Evolutionary conservation across 2,888 invertebrate species (phyloP), one percentile per base, ranked within the genome.

Genomic region (Rhopalosiphum nymphaeae): DNA sequence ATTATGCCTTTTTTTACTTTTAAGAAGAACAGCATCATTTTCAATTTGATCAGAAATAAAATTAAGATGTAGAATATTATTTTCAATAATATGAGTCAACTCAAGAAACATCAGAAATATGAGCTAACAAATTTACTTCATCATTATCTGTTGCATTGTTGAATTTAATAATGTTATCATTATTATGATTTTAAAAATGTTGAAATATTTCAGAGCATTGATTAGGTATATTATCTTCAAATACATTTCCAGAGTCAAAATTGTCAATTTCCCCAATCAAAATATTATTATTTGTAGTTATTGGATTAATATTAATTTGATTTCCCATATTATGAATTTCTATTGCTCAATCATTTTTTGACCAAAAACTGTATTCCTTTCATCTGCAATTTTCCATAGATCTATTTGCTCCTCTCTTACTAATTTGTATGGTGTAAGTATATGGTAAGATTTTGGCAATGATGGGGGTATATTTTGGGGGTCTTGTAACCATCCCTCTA

Each of bases 231-330:
- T n/a, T 21, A 67, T 67, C 4, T 67, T 67, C n/a, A 67, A 67
- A 67, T 67, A 29, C 29, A 61, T 29, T 61, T 10, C 61, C 61
- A 0, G 3, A 29, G 21, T 67, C 61, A 67, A 0, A 67, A n/a
- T n/a, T 67, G n/a, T 67, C 61, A 67, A 67, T n/a, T n/a, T 67
- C 61, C 61, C 13, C n/a, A 67, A n/a, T 67, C 11, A 67, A 67
- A 67, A 67, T 67, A 67, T 67, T 67, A 67, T 67, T 67, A 67
- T 67, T 67, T 67, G 61, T 13, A 67, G 61, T 67, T 67, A 67
- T 67, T 67, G 61, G n/a, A 67, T n/a, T 67, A 67, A 67, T n/a
- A 67, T 67, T n/a, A 67, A 67, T 67, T 67, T 67, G 61, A 67
- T 21, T 67, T 67, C 61, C 61, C n/a, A n/a, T n/a, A 29, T 3